phyloP scores from a whole-genome alignment of 2,888 invertebrate genomes.

The Atrina japonica region DNA sequence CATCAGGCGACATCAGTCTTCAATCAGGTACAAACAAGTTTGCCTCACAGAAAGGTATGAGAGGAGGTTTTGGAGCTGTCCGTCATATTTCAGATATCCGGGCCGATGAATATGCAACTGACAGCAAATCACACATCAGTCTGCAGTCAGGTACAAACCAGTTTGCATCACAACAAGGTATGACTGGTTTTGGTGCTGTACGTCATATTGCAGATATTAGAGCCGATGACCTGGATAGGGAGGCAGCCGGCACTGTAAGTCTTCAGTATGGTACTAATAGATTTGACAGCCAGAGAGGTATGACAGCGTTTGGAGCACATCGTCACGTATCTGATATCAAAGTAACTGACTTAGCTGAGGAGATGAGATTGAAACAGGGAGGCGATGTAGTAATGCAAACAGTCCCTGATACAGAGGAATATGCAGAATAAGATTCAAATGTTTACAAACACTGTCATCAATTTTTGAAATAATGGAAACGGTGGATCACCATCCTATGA shows the following conservation, averaged over 20 bases:
- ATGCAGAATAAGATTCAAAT: slow-evolving; percentile 14
- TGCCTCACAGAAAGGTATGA: slow-evolving; percentile 78
- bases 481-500: slow-evolving; percentile 20
- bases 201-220: slow-evolving; percentile 78
- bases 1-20: slow-evolving; percentile 71
- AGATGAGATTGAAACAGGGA: slow-evolving; percentile 40
- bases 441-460: too few species aligned
- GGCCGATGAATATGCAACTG: slow-evolving; percentile 69
- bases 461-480: neutral
- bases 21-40: slow-evolving; percentile 79
- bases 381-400: slow-evolving; percentile 20
- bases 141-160: slow-evolving; percentile 79
- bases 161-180: slow-evolving; percentile 77
- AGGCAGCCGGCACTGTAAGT: slow-evolving; percentile 70
- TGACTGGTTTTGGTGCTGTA: slow-evolving; percentile 69
- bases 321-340: slow-evolving; percentile 78
- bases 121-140: slow-evolving; percentile 70
- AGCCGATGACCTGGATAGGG: slow-evolving; percentile 72
- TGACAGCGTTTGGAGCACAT: slow-evolving; percentile 76
- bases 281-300: slow-evolving; percentile 77
- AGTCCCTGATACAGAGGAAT: slow-evolving; percentile 6
- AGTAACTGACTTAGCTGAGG: slow-evolving; percentile 71
- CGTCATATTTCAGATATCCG: slow-evolving; percentile 78
- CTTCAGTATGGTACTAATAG: slow-evolving; percentile 78
- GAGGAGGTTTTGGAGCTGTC: slow-evolving; percentile 66